Evolutionary conservation across 2,113 vertebrate genomes (phyloP), one percentile per base, ranked within the genome.

Genomic region (Coracopsis vasa): DNA sequence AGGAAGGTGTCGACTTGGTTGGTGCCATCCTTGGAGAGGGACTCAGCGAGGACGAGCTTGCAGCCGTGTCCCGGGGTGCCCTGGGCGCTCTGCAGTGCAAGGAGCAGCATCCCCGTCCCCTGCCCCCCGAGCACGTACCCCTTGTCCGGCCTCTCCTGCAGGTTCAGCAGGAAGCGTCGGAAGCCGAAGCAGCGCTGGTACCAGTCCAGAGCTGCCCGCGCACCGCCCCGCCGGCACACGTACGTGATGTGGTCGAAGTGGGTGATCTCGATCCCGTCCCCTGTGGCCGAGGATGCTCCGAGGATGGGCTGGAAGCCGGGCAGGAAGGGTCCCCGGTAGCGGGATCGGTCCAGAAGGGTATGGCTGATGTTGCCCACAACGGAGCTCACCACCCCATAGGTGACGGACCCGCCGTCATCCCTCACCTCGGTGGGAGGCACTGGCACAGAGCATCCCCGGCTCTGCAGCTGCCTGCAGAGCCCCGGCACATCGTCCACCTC

Each of bases 1-100:
- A 99, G 92, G 92, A 99, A 99, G 12, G 98, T 98, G 90, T 99
- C 98, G 0, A 99, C 98, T 96, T 99, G 99, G 97, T 99, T 99
- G 23, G 79, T 87, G 11, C 97, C 96, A 20, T 94, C 84, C 27
- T 97, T 56, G 1, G 97, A 97, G 37, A 99, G 96, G 9, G 99
- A 99, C 86, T 99, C 99, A 0, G 98, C 98, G 1, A 99, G 95
- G 71, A 99, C 97, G 31, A 99, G 98, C 96, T 99, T 99, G 97
- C 99, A 99, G 96, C 98, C 92, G 0, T 61, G 67, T 17, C 80
- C 77, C 0, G 17, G 13, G 17, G 41, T 4, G 2, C 21, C 61
- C 3, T 27, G 21, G 0, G 53, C 1, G 7, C 97, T 98, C 73
- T 98, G 97, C 98, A 99, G 97, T 3, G 98, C 99, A 0, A 98